A percentile compares a stretch with the other conserved stretches of the same genome.
These are phyloP conservation scores for Mesoclemmys tuberculata DNA, from an alignment of 2,113 vertebrate species.

Conservation along the genomic window DNA sequence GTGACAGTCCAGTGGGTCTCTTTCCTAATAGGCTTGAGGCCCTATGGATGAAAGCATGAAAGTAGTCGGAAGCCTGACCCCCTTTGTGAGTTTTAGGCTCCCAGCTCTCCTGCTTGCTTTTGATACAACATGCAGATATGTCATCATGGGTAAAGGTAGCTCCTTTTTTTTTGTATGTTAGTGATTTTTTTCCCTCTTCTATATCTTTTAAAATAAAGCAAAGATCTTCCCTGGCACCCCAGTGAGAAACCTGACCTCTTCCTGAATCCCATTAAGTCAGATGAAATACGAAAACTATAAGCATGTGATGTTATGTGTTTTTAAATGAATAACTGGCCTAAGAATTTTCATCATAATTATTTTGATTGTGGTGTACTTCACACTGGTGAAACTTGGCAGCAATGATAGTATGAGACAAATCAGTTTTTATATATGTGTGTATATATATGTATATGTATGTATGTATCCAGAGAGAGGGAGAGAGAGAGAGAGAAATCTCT, in stretches of 20 bases:
- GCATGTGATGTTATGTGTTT: not conserved
- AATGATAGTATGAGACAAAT: not conserved
- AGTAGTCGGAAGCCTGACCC: not conserved
- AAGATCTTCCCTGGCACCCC: not conserved
- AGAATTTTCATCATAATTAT: not conserved
- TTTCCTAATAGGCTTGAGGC: not conserved
- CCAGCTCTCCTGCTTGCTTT: not conserved
- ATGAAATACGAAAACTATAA: not conserved
- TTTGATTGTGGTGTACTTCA: not conserved
- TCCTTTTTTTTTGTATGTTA: not conserved
- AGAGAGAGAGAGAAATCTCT: not conserved
- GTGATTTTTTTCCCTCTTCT: not conserved
- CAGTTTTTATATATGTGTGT: not conserved
- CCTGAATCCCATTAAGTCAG: not conserved
- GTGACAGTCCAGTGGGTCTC: not conserved
- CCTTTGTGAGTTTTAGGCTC: not conserved
- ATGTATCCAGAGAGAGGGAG: too few species aligned
- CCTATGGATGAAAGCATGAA: not conserved
- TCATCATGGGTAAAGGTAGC: not conserved
- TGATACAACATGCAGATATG: not conserved
- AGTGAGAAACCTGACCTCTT: not conserved
- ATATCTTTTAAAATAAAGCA: not conserved
- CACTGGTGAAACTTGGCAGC: not conserved
- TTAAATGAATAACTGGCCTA: not conserved
- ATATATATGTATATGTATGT: too few species aligned